Conservation (phyloP, 2,113 vertebrate genomes). For the Clarias magur region DNA sequence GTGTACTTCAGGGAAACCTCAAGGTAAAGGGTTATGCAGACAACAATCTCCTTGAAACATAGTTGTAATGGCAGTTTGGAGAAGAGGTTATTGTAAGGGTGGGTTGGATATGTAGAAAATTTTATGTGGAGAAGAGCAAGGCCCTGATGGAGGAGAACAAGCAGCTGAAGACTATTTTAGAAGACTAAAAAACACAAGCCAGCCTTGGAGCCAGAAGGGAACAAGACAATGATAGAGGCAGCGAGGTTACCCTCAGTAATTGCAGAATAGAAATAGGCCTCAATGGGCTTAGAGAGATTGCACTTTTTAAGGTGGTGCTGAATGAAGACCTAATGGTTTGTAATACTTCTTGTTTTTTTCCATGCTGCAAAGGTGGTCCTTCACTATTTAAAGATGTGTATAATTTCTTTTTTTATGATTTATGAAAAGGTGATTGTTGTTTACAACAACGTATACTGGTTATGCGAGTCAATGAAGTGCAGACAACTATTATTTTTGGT, state of each 20-base stretch:
- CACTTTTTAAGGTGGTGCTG: background rate
- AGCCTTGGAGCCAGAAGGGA: background rate
- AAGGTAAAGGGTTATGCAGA: background rate
- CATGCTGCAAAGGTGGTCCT: background rate
- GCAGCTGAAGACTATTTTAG: background rate
- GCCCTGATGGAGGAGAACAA: background rate
- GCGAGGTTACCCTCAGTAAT: background rate
- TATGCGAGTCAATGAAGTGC: background rate
- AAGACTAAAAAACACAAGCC: background rate
- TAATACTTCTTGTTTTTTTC: background rate
- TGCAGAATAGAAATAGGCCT: background rate
- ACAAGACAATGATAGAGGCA: conserved; percentile 1
- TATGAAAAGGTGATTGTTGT: background rate
- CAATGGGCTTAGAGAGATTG: background rate
- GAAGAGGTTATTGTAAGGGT: background rate
- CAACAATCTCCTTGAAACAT: background rate
- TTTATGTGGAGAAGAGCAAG: background rate
- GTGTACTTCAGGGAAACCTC: background rate
- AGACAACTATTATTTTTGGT: background rate
- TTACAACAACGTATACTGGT: background rate
- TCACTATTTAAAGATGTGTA: background rate
- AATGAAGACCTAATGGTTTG: background rate
- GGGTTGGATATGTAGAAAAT: background rate
- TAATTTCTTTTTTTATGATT: background rate
- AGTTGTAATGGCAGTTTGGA: background rate